Base-by-base conservation (phyloP, 2,888 invertebrate genomes). In the Caenorhabditis sinica region DNA sequence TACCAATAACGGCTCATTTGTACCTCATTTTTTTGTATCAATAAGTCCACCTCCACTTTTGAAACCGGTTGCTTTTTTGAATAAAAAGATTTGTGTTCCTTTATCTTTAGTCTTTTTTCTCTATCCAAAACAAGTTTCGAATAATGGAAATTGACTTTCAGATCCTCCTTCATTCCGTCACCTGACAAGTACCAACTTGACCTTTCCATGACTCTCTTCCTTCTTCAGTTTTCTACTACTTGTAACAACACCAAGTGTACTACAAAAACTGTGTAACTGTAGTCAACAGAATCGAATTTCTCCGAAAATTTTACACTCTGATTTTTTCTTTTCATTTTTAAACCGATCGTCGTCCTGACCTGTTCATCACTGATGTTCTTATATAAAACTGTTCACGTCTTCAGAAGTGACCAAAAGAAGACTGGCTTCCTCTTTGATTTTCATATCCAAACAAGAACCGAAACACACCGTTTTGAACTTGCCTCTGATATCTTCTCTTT, bases 171-270 rank as follows among this genome's bases (percentile, higher is more conserved):
- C 25, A n/a, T 49, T 23, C 58, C 20, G 60, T 68, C 61, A 61
- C 45, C 36, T 75, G 66, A 75, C 68, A 69, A 68, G 68, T 76
- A 25, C 60, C 76, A 60, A 60, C 76, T 68, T 76, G 76, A 76
- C 76, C 76, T 76, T 76, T 68, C 30, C 28, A 43, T 69, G 68
- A 36, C 40, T 68, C 33, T n/a, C 51, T 28, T 40, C 20, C n/a
- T 20, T 23, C 30, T 61, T 30, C 28, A 45, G 30, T 60, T 30
- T 45, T 17, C 61, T 36, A 61, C 60, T 45, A 61, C 60, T 45
- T 45, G 45, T 66, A 63, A 74, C 63, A 75, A 43, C 45, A 63
- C 63, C 73, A 74, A 76, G 58, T 66, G 65, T 45, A 68, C n/a
- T n/a, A n/a, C 75, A 36, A 43, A 36, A 68, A 51, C 36, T 61